Percentiles rank a stretch among this genome's conserved stretches.
Evolutionary conservation across 2,113 vertebrate genomes (phyloP).

Genomic region (Spea multiplicata): DNA sequence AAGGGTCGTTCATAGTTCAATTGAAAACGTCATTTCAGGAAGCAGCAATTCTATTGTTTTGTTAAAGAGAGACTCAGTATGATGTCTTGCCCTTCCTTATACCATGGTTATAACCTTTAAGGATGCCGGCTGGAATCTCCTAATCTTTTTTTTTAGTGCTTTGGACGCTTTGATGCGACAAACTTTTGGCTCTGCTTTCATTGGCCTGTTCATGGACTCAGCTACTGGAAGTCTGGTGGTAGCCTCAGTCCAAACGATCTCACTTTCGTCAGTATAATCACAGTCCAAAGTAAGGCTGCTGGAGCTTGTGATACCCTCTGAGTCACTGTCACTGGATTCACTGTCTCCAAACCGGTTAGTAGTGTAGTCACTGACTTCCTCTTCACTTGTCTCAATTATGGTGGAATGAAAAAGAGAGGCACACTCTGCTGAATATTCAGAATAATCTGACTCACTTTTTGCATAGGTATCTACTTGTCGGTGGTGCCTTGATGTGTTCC

Average conservation of each 20-base stretch:
- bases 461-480: slow-evolving; percentile 50
- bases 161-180: slow-evolving; percentile 91
- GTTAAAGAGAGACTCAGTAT: neutral
- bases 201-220: slow-evolving; percentile 60
- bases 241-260: slow-evolving; percentile 70
- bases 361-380: slow-evolving; percentile 81
- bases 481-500: slow-evolving; percentile 55
- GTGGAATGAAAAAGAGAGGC: slow-evolving; percentile 80
- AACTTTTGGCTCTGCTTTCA: slow-evolving; percentile 70
- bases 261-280: slow-evolving; percentile 59
- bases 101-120: slow-evolving; percentile 95
- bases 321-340: slow-evolving; percentile 78
- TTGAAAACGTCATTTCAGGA: neutral
- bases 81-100: slow-evolving; percentile 49
- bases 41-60: neutral
- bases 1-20: neutral
- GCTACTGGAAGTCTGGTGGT: slow-evolving; percentile 8
- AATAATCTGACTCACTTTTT: slow-evolving; percentile 77
- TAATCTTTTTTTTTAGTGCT: slow-evolving; percentile 91
- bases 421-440: slow-evolving; percentile 76
- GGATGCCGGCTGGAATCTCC: slow-evolving; percentile 84
- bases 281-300: slow-evolving; percentile 67
- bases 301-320: slow-evolving; percentile 60
- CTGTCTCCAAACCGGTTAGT: slow-evolving; percentile 82
- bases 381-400: slow-evolving; percentile 79